Base-by-base conservation (phyloP, 2,113 vertebrate species). In the Xenopus borealis region DNA sequence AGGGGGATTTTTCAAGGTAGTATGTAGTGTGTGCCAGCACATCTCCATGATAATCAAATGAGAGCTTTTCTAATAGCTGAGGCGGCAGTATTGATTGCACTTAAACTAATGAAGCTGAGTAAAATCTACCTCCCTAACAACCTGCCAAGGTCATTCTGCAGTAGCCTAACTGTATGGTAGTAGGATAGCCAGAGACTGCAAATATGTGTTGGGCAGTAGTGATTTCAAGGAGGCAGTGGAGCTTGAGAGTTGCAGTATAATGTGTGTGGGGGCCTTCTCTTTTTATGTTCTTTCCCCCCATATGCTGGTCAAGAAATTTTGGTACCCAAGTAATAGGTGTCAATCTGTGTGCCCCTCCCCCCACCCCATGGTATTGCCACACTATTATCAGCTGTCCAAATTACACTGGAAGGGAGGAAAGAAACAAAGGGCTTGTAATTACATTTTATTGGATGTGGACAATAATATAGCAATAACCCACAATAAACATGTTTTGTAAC, bases 61-160 rank as follows among this genome's bases (percentile, higher is more conserved):
- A 67, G 18, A 69, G 30, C 66, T n/a, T 20, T 40, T 52, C 58
- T 69, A 63, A 76, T 53, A 55, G 73, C 44, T 40, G 65, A 62
- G 57, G 52, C 68, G 73, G 69, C 73, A 69, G 59, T 69, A 76
- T 76, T 69, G 73, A 76, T 76, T 27, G 73, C 73, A 69, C 73
- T 76, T 76, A 76, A 53, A 76, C 73, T 76, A 76, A 76, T 76
- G 73, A 76, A 76, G 59, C 66, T 23, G 66, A 50, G 66, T 20
- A 62, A 53, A 46, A 30, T 18, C 27, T 44, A 7, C 63, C 47
- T 27, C 44, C 47, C 47, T 66, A 13, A 58, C 33, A 69, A 66
- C 53, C 40, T 76, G 66, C 73, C 73, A 76, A 76, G 73, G 73
- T 76, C 73, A 47, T 76, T 47, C 73, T 69, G 73, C 73, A 69